Conservation (phyloP, 2,888 invertebrate genomes). For the Seira ritae region DNA sequence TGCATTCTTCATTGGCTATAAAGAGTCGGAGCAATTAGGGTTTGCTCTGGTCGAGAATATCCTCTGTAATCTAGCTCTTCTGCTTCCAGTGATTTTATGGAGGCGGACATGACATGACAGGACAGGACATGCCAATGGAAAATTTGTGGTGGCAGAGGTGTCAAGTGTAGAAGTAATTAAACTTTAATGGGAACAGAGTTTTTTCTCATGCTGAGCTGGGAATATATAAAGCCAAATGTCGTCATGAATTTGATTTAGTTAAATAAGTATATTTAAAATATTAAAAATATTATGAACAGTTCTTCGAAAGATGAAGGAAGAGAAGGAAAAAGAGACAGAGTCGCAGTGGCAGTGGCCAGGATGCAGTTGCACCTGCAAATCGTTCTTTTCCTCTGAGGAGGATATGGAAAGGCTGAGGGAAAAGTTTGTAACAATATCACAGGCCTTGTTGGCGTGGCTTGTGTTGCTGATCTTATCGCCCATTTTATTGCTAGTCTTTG, state of each 20-base stretch:
- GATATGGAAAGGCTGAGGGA: slow-evolving; percentile 47
- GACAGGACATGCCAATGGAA: slow-evolving; percentile 6
- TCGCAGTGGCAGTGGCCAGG: too few relatives aligned
- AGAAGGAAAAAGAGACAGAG: slow-evolving; percentile 6
- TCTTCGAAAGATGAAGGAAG: neutral
- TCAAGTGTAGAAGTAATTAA: slow-evolving; percentile 17
- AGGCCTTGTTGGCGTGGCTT: slow-evolving; percentile 55
- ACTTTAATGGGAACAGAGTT: too few relatives aligned
- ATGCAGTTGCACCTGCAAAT: neutral
- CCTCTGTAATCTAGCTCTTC: too few relatives aligned
- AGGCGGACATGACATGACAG: too few relatives aligned
- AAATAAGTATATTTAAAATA: neutral
- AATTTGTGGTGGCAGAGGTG: slow-evolving; percentile 3
- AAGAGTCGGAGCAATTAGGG: too few relatives aligned
- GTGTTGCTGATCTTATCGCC: slow-evolving; percentile 49
- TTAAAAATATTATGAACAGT: slow-evolving; percentile 8
- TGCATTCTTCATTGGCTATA: too few relatives aligned
- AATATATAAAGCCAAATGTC: neutral
- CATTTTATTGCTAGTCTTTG: slow-evolving; percentile 45
- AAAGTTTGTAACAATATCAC: slow-evolving; percentile 36
- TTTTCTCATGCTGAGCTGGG: neutral
- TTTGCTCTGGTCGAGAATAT: too few relatives aligned
- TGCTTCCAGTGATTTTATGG: too few relatives aligned
- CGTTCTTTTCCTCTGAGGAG: slow-evolving; percentile 1
- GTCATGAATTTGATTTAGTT: neutral